Evolutionary conservation across 2,888 invertebrate species (phyloP).

Genomic region (Didymodactylos carnosus): DNA sequence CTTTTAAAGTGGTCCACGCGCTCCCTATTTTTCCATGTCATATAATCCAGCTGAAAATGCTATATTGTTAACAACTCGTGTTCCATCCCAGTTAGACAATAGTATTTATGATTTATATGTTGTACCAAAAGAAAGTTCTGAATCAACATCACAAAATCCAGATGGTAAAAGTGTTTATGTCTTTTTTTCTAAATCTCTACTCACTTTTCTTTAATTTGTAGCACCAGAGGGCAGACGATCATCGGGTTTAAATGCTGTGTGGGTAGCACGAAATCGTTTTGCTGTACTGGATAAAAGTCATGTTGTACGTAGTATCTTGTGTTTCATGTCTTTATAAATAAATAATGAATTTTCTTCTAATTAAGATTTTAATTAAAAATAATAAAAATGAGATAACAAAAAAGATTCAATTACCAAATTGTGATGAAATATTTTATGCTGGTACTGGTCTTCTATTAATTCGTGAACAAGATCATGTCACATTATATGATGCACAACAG

Average conservation of each 20-base stretch:
- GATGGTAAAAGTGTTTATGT: no score
- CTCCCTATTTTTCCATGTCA: no score
- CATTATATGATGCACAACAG: slow-evolving; percentile 52
- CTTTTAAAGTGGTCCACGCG: slow-evolving; percentile 71
- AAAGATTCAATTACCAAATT: slow-evolving; percentile 49
- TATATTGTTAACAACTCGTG: slow-evolving; percentile 1
- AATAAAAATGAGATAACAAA: slow-evolving; percentile 71
- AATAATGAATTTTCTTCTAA: slow-evolving; percentile 15
- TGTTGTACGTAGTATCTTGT: slow-evolving; percentile 43
- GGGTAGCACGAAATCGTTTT: slow-evolving; percentile 91
- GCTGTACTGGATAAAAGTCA: slow-evolving; percentile 83
- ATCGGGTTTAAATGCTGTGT: slow-evolving; percentile 70
- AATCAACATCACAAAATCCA: slow-evolving; percentile 26
- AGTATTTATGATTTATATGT: slow-evolving; percentile 78
- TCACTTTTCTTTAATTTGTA: no score
- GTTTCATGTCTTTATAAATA: no score
- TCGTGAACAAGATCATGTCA: slow-evolving; percentile 68
- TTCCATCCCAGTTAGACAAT: slow-evolving; percentile 57
- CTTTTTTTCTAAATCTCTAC: no score
- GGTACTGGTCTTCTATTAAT: slow-evolving; percentile 88
- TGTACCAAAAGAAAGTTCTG: slow-evolving; percentile 49
- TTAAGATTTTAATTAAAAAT: slow-evolving; percentile 70
- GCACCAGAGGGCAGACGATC: slow-evolving; percentile 57
- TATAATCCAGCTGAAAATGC: no score
- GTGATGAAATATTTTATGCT: slow-evolving; percentile 94